These are phyloP conservation scores for Perca fluviatilis DNA, from an alignment of 2,113 vertebrate genomes.

Conservation along the genomic window DNA sequence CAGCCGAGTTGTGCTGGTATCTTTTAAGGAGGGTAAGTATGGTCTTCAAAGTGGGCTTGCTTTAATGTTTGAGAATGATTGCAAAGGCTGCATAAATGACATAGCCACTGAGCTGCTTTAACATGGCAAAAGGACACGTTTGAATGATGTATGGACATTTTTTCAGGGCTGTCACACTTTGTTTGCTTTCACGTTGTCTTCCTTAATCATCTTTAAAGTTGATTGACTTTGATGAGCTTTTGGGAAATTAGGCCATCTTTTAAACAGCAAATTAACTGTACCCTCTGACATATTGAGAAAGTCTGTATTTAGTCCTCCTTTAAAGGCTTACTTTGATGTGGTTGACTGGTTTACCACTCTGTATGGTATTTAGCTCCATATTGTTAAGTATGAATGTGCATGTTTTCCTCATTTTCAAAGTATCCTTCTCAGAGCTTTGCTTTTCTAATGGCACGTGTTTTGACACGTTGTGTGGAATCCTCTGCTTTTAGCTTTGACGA, in stretches of 20 bases:
- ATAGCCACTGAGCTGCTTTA: conserved; percentile 28
- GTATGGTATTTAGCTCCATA: conserved; percentile 45
- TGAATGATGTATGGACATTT: conserved; percentile 18
- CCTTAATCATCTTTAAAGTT: conserved; percentile 20
- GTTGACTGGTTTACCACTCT: conserved; percentile 47
- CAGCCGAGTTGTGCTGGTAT: conserved; percentile 88
- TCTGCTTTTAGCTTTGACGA: conserved; percentile 32
- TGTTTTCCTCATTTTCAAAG: conserved; percentile 57
- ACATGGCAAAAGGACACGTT: conserved; percentile 28
- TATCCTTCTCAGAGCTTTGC: conserved; percentile 41
- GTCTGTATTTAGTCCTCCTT: conserved; percentile 48
- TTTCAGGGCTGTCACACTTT: conserved; percentile 33
- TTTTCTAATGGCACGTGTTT: conserved; percentile 54
- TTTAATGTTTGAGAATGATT: conserved; percentile 39
- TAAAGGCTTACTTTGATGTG: conserved; percentile 54
- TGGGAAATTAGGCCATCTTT: conserved; percentile 25
- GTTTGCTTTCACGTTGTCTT: conserved; percentile 26
- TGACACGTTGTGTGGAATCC: conserved; percentile 45
- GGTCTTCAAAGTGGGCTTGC: conserved; percentile 28
- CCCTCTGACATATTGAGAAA: conserved; percentile 44
- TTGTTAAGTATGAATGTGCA: conserved; percentile 52
- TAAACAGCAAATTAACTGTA: conserved; percentile 32
- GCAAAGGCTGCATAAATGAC: conserved; percentile 12
- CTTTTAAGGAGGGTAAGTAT: conserved; percentile 91
- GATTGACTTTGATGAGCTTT: conserved; percentile 45